Evolutionary conservation across 2,113 vertebrate species (phyloP), one percentile per base, ranked within the genome.

Genomic region (Pachycephala philippinensis): DNA sequence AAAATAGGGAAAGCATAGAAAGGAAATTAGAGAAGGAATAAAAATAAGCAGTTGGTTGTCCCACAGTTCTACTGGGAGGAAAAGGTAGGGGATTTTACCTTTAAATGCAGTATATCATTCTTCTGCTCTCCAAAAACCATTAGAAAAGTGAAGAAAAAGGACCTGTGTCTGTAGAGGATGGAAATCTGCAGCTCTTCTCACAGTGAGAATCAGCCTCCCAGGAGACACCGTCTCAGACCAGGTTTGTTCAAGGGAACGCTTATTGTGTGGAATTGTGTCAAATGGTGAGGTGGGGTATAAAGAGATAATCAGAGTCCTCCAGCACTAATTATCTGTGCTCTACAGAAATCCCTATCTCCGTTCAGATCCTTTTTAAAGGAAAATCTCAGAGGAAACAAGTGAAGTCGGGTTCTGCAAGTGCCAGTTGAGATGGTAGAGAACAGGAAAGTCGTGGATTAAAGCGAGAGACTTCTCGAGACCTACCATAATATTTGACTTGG

Each of bases 281-380:
- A 94, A 79, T 50, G 59, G 63, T 84, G 72, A 94, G 86, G 90
- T 94, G 92, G 95, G 92, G 50, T 87, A 68, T 82, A 89, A 88
- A 93, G 89, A 96, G 84, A 93, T 95, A 96, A 96, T 96, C 90
- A 6, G 85, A 95, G 65, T 84, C 68, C 89, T 95, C 84, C 72
- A 64, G 65, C 78, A 44, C 94, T 96, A 97, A 97, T 97, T 97
- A 94, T 66, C 82, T 79, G 63, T 64, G 76, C 87, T 91, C 87
- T 83, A 50, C 60, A 95, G 84, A 96, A 97, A 94, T 77, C 88
- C 56, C 87, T 37, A 72, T 86, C 54, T 87, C 79, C 64, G 84
- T 95, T 96, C 94, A 95, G 39, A 84, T 79, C 37, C 30, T 31
- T 94, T 95, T 69, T 61, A 68, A 56, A 92, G 63, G 63, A 49